These are phyloP conservation scores for Rhinatrema bivittatum DNA, from an alignment of 2,797 vertebrate genomes.

Conservation along the genomic window DNA sequence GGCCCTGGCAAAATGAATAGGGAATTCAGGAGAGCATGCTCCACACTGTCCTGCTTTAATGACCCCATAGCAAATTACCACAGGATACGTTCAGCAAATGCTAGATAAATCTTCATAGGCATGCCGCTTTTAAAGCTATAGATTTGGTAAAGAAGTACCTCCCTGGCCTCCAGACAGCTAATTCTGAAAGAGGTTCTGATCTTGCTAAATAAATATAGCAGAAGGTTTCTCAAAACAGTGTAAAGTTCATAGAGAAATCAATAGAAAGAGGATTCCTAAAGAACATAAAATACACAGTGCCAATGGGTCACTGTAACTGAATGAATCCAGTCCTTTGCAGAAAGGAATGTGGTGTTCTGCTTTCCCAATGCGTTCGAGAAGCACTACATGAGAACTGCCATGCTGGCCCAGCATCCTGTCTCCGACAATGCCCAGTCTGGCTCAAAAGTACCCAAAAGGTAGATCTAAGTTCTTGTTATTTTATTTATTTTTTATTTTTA, in stretches of 20 bases:
- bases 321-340: neutral
- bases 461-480: too few relatives aligned
- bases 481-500: too few relatives aligned
- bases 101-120: constrained; percentile 32
- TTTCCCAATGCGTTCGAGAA: neutral
- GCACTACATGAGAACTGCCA: too few relatives aligned
- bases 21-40: constrained; percentile 12
- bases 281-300: neutral
- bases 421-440: too few relatives aligned
- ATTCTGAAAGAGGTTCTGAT: constrained; percentile 18
- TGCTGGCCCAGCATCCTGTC: too few relatives aligned
- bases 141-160: constrained; percentile 9
- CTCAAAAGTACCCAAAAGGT: too few relatives aligned
- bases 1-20: too few relatives aligned
- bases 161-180: constrained; percentile 19
- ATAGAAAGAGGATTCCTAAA: neutral
- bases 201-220: constrained; percentile 5
- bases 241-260: constrained; percentile 4
- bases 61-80: constrained; percentile 13
- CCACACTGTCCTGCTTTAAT: constrained; percentile 4
- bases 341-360: neutral
- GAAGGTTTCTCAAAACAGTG: constrained; percentile 15
- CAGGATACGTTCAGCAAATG: constrained; percentile 18
- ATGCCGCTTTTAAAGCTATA: constrained; percentile 18
- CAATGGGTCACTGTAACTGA: constrained; percentile 3